A percentile compares a stretch with the other conserved stretches of the same genome.
Evolutionary conservation across 2,797 vertebrate species (phyloP).

Genomic region (Pteronotus mesoamericanus): DNA sequence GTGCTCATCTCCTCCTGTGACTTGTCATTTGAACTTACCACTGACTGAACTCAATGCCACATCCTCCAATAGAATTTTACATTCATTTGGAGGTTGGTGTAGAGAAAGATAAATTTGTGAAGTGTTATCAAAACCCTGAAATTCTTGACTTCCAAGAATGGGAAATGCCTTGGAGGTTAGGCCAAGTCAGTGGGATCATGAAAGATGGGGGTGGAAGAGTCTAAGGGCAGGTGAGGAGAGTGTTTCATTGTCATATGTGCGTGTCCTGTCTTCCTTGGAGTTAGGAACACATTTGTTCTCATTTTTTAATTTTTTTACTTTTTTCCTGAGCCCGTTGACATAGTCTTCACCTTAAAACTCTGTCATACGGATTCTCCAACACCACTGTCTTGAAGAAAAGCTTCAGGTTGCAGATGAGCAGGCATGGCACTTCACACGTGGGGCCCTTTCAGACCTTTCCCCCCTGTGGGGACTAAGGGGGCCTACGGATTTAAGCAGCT

Average conservation of each 20-base stretch:
- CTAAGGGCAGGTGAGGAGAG: background rate
- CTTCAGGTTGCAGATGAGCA: too few species aligned
- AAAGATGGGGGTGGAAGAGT: background rate
- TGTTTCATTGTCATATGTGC: background rate
- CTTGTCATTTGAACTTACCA: background rate
- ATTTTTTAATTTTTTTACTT: background rate
- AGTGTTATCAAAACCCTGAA: background rate
- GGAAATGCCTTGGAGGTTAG: background rate
- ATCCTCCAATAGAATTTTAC: background rate
- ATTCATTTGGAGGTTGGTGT: background rate
- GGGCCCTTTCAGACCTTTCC: background rate
- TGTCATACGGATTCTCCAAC: background rate
- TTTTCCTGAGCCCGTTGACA: background rate
- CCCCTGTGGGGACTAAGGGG: background rate
- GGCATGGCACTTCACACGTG: rapidly evolving
- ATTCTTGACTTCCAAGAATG: background rate
- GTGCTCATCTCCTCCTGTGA: background rate
- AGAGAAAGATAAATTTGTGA: background rate
- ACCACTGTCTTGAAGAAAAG: rapidly evolving
- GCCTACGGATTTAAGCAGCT: background rate
- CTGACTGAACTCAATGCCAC: background rate
- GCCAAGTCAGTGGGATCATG: background rate
- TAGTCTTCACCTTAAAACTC: background rate
- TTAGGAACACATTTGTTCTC: background rate
- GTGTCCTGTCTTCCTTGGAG: background rate